Percentiles rank a stretch among this genome's conserved stretches.
These are phyloP conservation scores for Eucidaris tribuloides DNA, from an alignment of 35 echinoderm and acorn worm species.

Conservation along the genomic window DNA sequence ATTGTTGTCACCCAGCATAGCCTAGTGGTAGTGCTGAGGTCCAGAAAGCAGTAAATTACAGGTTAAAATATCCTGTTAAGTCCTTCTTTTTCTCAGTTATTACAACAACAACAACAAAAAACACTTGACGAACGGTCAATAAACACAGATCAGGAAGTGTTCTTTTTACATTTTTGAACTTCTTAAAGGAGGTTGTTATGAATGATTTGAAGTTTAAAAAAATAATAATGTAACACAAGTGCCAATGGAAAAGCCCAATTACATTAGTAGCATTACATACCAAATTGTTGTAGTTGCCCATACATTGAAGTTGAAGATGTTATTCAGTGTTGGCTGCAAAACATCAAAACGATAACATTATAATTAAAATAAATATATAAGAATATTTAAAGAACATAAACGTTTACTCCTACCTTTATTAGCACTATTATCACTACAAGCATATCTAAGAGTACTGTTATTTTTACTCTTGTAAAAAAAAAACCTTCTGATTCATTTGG, in stretches of 20 bases:
- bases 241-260: neutral
- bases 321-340: conserved; percentile 50
- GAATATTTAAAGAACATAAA: neutral
- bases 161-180: too few relatives aligned
- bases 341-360: neutral
- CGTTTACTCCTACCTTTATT: neutral
- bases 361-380: neutral
- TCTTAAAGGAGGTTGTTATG: neutral
- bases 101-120: too few relatives aligned
- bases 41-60: too few relatives aligned
- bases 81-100: too few relatives aligned
- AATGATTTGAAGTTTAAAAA: neutral
- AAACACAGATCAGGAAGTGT: too few relatives aligned
- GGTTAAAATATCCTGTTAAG: too few relatives aligned
- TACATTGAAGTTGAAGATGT: conserved; percentile 58
- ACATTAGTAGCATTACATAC: conserved; percentile 15
- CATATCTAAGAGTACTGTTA: neutral
- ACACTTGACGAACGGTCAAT: too few relatives aligned
- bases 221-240: neutral
- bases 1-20: too few relatives aligned
- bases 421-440: too few relatives aligned
- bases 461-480: neutral
- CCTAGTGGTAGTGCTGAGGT: too few relatives aligned
- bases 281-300: conserved; percentile 58
- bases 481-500: neutral